Base-by-base conservation (phyloP, 2,113 vertebrate genomes). In the Mesitornis unicolor region DNA sequence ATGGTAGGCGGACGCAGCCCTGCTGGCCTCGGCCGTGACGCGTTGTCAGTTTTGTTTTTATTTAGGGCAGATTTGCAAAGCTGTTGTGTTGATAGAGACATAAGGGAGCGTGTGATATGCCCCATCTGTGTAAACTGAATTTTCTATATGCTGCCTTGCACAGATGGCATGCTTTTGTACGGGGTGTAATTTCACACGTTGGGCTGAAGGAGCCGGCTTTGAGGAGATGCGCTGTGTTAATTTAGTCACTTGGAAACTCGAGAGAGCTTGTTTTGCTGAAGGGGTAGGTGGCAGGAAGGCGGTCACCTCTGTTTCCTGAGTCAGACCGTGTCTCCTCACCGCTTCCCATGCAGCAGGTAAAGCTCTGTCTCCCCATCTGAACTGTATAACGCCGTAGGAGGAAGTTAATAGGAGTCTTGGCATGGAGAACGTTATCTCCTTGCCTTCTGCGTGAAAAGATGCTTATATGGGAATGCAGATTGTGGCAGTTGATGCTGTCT, bases 61-160 rank as follows among this genome's bases (percentile, higher is more conserved):
- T 97, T 95, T 94, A 81, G 94, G 71, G 84, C 76, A 95, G 67
- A 80, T 93, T 75, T 88, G 78, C 87, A 88, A 33, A 94, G 75
- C 86, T 91, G 74, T 4, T 91, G 76, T 94, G 87, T 81, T 95
- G 96, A 93, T 77, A 67, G 48, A 59, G 78, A 69, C 92, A 76
- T 10, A 31, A 87, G 53, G 91, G 78, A 67, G 59, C 6, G 26
- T 91, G 89, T 83, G 87, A 78, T 85, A n/a, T 24, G 42, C 79
- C 93, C 84, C 78, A 69, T 96, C 87, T 95, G 91, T 61, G 84
- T 67, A 16, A 79, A 47, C 67, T 69, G 65, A 1, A 0, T 50
- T 85, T 89, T 59, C 87, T 87, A 4, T 50, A 36, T 50, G 70
- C 84, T 69, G 57, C 26, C 59, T 42, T 80, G 50, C 75, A 67